phyloP scores from a whole-genome alignment of 2,113 vertebrate species.

The Ptilonorhynchus violaceus region DNA sequence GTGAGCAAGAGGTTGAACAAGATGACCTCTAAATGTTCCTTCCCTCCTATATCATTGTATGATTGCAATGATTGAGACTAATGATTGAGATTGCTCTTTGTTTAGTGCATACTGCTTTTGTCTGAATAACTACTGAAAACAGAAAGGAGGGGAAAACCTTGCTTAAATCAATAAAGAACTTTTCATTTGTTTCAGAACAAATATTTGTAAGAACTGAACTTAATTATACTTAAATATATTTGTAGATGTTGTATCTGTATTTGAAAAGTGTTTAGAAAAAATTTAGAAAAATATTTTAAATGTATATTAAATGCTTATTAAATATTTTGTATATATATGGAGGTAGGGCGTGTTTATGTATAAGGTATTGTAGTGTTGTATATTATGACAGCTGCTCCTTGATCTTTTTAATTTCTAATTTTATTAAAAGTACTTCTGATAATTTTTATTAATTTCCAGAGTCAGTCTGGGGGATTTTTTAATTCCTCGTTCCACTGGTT shows the following conservation, averaged over 20 bases:
- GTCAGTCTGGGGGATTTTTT: background rate
- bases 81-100: background rate
- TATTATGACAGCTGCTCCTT: background rate
- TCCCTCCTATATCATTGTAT: background rate
- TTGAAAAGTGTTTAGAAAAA: background rate
- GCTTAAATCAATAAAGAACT: background rate
- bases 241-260: background rate
- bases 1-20: background rate
- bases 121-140: background rate
- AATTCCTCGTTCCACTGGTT: background rate
- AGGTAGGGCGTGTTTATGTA: background rate
- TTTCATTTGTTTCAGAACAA: background rate
- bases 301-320: background rate
- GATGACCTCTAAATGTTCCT: background rate
- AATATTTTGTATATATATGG: background rate
- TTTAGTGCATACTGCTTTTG: background rate
- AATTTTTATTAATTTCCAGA: background rate
- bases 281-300: background rate
- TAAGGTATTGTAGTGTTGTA: background rate
- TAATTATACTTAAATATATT: background rate
- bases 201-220: background rate
- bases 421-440: background rate
- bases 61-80: background rate
- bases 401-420: background rate
- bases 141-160: background rate